A percentile compares a stretch with the other conserved stretches of the same genome.
phyloP scores from a whole-genome alignment of 2,888 invertebrate species.

The Podotricha telesiphe region DNA sequence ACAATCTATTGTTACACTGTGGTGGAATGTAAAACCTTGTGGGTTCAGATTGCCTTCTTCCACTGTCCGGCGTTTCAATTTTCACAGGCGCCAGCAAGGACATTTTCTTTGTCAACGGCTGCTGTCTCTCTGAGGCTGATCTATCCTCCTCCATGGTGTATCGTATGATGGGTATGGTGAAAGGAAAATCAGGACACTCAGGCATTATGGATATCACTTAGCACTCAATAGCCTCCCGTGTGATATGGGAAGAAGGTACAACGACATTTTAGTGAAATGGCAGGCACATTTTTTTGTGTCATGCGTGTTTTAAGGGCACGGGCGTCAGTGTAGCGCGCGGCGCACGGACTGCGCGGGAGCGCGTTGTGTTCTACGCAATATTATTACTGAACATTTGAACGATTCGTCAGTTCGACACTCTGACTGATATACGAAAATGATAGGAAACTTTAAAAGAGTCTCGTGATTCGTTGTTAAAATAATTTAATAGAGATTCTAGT shows the following conservation, averaged over 20 bases:
- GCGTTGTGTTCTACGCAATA: slow-evolving; percentile 33
- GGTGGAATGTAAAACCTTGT: slow-evolving; percentile 75
- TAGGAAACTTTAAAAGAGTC: slow-evolving; percentile 32
- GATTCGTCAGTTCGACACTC: slow-evolving; percentile 34
- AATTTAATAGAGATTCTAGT: not conserved
- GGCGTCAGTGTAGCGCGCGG: slow-evolving; percentile 55
- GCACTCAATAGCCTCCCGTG: slow-evolving; percentile 53
- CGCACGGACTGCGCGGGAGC: slow-evolving; percentile 49
- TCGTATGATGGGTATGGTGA: slow-evolving; percentile 76
- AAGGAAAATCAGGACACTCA: slow-evolving; percentile 76
- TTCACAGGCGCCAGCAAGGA: slow-evolving; percentile 74
- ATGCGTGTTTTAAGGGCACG: slow-evolving; percentile 50
- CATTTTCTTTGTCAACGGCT: slow-evolving; percentile 72
- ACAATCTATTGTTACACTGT: slow-evolving; percentile 75
- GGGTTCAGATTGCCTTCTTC: slow-evolving; percentile 72
- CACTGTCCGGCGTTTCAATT: slow-evolving; percentile 74
- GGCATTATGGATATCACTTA: slow-evolving; percentile 73
- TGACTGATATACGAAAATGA: slow-evolving; percentile 42
- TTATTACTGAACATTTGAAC: slow-evolving; percentile 35
- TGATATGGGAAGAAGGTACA: slow-evolving; percentile 52
- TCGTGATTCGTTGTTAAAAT: slow-evolving; percentile 15
- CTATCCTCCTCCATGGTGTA: slow-evolving; percentile 80
- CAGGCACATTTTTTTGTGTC: slow-evolving; percentile 45
- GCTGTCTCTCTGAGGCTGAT: slow-evolving; percentile 60
- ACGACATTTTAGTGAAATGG: slow-evolving; percentile 58